These are phyloP conservation scores for Papilio machaon DNA, from an alignment of 1,140 invertebrate species.

Conservation along the genomic window DNA sequence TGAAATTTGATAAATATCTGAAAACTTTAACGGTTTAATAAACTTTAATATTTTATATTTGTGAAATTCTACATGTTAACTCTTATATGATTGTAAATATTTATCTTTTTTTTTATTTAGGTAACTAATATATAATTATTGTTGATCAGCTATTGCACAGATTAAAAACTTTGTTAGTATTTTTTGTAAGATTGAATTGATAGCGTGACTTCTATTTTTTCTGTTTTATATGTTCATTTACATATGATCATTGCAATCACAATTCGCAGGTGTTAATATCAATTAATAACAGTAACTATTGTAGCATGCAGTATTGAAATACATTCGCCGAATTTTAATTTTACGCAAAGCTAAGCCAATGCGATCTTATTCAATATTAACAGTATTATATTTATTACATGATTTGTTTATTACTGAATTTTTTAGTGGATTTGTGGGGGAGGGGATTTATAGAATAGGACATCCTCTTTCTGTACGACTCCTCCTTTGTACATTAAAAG, in stretches of 20 bases:
- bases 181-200: neutral
- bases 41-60: neutral
- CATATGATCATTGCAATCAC: neutral
- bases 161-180: neutral
- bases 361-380: neutral
- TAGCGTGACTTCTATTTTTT: neutral
- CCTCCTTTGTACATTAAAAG: neutral
- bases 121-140: neutral
- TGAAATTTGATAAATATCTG: constrained; percentile 9
- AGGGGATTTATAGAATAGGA: neutral
- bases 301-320: neutral
- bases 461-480: neutral
- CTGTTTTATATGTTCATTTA: neutral
- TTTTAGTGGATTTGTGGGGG: neutral
- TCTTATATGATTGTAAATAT: neutral
- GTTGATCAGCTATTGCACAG: too few species aligned
- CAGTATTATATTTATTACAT: neutral
- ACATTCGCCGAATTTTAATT: neutral
- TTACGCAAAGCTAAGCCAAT: neutral
- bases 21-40: constrained; percentile 1
- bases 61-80: neutral
- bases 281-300: neutral
- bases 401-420: neutral
- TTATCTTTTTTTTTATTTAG: neutral
- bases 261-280: neutral